These are phyloP conservation scores for Agonopterix arenella DNA, from an alignment of 2,888 invertebrate species.

Conservation along the genomic window DNA sequence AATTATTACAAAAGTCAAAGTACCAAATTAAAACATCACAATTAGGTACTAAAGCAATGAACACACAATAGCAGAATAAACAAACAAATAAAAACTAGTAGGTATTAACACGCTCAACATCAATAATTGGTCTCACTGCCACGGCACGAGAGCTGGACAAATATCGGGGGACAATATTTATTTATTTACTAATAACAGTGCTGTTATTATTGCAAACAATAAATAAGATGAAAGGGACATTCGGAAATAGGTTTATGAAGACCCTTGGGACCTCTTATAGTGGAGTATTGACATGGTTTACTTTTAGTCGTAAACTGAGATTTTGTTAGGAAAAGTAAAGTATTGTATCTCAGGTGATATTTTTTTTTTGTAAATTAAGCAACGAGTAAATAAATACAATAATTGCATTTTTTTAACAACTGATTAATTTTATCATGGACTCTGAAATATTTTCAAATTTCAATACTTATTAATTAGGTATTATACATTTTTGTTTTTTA, in stretches of 20 bases:
- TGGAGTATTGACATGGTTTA: slow-evolving; percentile 3
- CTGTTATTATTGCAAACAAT: slow-evolving; percentile 58
- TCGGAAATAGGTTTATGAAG: slow-evolving; percentile 70
- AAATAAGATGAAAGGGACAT: slow-evolving; percentile 67
- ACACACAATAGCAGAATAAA: slow-evolving; percentile 22
- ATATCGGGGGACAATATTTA: slow-evolving; percentile 67
- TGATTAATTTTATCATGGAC: no score
- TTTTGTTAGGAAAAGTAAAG: no score
- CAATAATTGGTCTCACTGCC: slow-evolving; percentile 61
- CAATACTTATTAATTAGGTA: no score
- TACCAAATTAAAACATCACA: slow-evolving; percentile 10
- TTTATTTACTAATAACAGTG: slow-evolving; percentile 70
- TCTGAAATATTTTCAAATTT: no score
- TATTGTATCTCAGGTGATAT: no score
- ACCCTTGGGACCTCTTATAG: slow-evolving; percentile 47
- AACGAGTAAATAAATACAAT: no score
- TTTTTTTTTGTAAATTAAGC: no score
- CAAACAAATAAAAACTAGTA: slow-evolving; percentile 44
- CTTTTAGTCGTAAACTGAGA: background rate
- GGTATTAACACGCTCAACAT: slow-evolving; percentile 48
- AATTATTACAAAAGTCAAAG: slow-evolving; percentile 3
- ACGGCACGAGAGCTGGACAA: slow-evolving; percentile 52
- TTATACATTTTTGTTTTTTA: no score
- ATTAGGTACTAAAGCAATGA: slow-evolving; percentile 26
- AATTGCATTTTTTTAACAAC: no score